Conservation (phyloP, 2,113 vertebrate genomes). For the Corvus cornix region DNA sequence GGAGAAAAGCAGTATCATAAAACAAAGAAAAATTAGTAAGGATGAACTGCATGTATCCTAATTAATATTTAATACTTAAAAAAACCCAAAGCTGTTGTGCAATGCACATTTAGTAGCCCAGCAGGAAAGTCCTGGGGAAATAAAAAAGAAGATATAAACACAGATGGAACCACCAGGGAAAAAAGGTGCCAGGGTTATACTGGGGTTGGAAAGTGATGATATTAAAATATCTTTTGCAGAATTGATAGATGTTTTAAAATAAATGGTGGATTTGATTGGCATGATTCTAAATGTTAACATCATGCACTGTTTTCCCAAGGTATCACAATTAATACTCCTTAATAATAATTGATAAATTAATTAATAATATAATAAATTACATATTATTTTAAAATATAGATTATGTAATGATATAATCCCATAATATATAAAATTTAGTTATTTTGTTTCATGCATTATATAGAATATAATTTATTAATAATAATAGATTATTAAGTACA, state of each 20-base stretch:
- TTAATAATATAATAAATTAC: background rate
- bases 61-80: background rate
- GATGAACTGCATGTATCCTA: background rate
- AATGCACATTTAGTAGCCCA: background rate
- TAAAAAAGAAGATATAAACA: background rate
- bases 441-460: background rate
- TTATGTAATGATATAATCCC: background rate
- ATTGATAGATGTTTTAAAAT: background rate
- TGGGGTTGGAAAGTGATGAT: background rate
- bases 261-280: background rate
- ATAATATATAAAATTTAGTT: background rate
- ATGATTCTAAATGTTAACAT: background rate
- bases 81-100: background rate
- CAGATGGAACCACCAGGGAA: background rate
- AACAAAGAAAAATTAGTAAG: background rate
- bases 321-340: background rate
- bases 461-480: background rate
- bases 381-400: background rate
- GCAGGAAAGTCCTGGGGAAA: background rate
- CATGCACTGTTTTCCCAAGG: background rate
- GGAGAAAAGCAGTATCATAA: background rate
- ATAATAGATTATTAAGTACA: background rate
- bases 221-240: background rate
- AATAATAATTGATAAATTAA: background rate
- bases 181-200: background rate